Percentiles rank a stretch among this genome's conserved stretches.
Evolutionary conservation across 2,888 invertebrate species (phyloP).

Genomic region (Caenorhabditis wallacei): DNA sequence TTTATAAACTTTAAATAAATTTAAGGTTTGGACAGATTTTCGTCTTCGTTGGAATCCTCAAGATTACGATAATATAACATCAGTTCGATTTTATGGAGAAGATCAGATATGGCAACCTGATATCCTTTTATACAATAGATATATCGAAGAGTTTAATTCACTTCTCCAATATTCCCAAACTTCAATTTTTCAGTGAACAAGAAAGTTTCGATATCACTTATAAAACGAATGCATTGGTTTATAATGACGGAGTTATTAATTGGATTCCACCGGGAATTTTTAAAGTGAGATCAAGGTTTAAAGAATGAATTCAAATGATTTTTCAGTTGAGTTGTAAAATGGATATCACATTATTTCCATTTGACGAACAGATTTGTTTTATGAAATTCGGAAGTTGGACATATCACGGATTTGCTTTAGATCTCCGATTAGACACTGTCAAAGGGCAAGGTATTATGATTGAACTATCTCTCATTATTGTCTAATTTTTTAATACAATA

Average conservation of each 20-base stretch:
- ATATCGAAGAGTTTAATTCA: conserved; percentile 56
- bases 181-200: conserved; percentile 71
- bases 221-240: conserved; percentile 76
- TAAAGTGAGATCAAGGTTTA: conserved; percentile 39
- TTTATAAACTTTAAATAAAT: not conserved
- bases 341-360: conserved; percentile 77
- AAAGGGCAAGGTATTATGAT: conserved; percentile 45
- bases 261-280: conserved; percentile 80
- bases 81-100: conserved; percentile 73
- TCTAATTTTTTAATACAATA: not conserved
- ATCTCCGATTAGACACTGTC: conserved; percentile 86
- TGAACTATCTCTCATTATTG: too few relatives aligned
- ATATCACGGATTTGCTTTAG: conserved; percentile 92
- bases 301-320: not conserved
- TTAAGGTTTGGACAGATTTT: conserved; percentile 75
- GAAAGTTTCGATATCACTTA: conserved; percentile 77
- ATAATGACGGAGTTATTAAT: conserved; percentile 75
- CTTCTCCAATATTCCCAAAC: not conserved
- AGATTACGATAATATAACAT: conserved; percentile 74
- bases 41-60: conserved; percentile 76
- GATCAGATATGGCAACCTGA: conserved; percentile 78
- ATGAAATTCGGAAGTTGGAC: conserved; percentile 96
- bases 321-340: conserved; percentile 72
- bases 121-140: conserved; percentile 78
- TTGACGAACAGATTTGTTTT: conserved; percentile 76